A percentile compares a stretch with the other conserved stretches of the same genome.
Conservation (phyloP, 92 coral and sea anemone species). For the Porites evermanni region DNA sequence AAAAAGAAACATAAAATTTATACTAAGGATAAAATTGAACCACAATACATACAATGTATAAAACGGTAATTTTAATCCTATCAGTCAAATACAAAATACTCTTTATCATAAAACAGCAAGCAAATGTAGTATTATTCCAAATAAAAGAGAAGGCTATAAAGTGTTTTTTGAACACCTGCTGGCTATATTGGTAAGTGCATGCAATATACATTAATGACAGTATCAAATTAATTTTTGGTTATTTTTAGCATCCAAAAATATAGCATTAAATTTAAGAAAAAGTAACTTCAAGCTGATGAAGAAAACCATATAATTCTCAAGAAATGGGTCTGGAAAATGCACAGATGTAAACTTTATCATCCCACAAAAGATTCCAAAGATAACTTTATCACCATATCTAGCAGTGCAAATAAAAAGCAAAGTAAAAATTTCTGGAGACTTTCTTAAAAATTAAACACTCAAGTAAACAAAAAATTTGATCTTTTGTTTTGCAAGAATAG, state of each 20-base stretch:
- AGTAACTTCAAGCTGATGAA: background rate
- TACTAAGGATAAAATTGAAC: too few species aligned
- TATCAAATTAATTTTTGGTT: background rate
- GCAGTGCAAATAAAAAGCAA: background rate
- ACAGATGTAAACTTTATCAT: background rate
- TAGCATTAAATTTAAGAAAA: background rate
- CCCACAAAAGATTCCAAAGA: background rate
- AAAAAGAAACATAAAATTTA: too few species aligned
- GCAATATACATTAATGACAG: background rate
- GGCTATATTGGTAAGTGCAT: background rate
- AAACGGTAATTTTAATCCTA: too few species aligned
- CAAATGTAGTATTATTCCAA: background rate
- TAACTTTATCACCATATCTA: background rate
- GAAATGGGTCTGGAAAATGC: background rate
- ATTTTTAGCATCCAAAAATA: background rate
- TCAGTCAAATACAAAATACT: background rate
- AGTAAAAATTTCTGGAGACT: background rate
- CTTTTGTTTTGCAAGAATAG: slow-evolving; percentile 2
- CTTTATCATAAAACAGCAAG: background rate
- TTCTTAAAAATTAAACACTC: background rate
- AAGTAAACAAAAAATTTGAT: slow-evolving; percentile 7
- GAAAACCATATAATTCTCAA: background rate
- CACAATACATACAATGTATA: background rate
- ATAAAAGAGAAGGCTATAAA: background rate
- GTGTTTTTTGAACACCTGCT: slow-evolving; percentile 3